phyloP scores from a whole-genome alignment of 2,113 vertebrate genomes.

The Petroica traversi region DNA sequence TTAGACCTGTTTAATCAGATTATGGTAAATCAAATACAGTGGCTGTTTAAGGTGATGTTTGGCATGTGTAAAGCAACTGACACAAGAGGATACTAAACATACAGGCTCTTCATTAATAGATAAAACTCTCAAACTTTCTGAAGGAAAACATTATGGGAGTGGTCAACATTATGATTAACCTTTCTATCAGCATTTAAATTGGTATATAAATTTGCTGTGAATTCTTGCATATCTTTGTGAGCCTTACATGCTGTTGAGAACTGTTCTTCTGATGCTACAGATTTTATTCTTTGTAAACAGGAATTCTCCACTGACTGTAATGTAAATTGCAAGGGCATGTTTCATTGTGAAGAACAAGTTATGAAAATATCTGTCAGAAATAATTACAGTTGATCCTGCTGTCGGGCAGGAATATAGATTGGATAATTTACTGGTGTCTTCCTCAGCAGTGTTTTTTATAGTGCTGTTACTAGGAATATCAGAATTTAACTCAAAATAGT shows the following conservation, averaged over 20 bases:
- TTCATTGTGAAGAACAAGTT: background rate
- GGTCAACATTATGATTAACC: background rate
- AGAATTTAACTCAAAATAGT: background rate
- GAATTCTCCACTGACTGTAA: background rate
- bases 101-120: background rate
- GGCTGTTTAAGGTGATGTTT: background rate
- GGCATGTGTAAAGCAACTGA: background rate
- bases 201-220: background rate
- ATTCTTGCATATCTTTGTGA: background rate
- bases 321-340: background rate
- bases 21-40: background rate
- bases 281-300: background rate
- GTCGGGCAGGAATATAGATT: background rate
- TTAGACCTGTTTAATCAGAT: background rate
- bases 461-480: background rate
- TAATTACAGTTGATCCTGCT: slow-evolving; percentile 1
- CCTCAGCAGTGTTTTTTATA: background rate
- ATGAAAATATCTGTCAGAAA: slow-evolving; percentile 9
- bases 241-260: background rate
- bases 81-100: background rate
- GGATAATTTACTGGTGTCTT: background rate
- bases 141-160: background rate
- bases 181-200: background rate
- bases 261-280: background rate
- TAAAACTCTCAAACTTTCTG: background rate